Evolutionary conservation across 2,797 vertebrate genomes (phyloP), one percentile per base, ranked within the genome.

Genomic region (Phrynocephalus guinanensis): DNA sequence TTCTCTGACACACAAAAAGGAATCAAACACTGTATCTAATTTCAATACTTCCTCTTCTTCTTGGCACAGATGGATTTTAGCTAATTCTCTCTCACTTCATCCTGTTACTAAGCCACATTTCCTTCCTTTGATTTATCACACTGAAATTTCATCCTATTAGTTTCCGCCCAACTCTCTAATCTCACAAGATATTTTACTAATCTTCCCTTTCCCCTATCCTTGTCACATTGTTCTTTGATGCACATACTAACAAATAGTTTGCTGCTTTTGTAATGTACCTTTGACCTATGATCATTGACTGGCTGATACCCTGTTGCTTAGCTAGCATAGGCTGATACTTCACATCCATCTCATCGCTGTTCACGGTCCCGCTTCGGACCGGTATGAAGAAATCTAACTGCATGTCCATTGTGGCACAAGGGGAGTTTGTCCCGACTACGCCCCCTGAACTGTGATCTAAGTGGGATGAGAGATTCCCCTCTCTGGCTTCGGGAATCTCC

Each of bases 81-180:
- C 38, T 33, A 73, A 84, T 84, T 68, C 60, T 85, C 20, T 33
- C 28, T 85, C 30, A 68, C 68, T 87, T 85, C 48, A 84, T 81
- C 38, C 44, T 75, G 38, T 67, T 72, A 73, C 52, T 28, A 52
- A 80, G 77, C 30, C 22, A 67, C 30, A 82, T 85, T 68, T 75
- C 22, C 63, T 28, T 50, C 70, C 63, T 85, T 56, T 89, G 71
- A 85, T 82, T 89, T 70, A 85, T 82, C 11, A 75, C 63, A 63
- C n/a, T 70, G 79, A 85, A 44, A 73, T 38, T 33, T 85, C 44
- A 88, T 68, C 56, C 70, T 80, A 80, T 88, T 79, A 79, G 10
- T 66, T 85, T 85, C 63, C 48, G 18, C 60, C 56, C 70, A 88
- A 28, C 73, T 88, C 56, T 80, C 28, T 79, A 83, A 79, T 85